Percentiles rank a stretch among this genome's conserved stretches.
These are phyloP conservation scores for Ictalurus furcatus DNA, from an alignment of 2,113 vertebrate genomes.

Conservation along the genomic window DNA sequence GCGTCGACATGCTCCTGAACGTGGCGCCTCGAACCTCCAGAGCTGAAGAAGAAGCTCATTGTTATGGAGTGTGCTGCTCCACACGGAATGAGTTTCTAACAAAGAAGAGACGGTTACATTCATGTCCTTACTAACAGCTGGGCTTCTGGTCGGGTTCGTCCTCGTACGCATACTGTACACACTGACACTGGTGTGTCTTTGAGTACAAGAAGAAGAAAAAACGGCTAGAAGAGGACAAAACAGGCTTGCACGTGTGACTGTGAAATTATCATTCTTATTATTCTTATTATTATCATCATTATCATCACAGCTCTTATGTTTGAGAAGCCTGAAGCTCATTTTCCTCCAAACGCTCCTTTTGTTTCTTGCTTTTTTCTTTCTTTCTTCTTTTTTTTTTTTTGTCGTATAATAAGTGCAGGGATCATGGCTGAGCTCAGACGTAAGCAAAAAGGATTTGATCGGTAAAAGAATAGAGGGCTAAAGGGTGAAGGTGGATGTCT, in stretches of 20 bases:
- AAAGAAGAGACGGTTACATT: neutral
- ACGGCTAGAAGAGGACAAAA: neutral
- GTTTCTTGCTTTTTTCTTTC: neutral
- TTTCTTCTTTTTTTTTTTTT: neutral
- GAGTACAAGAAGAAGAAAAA: slow-evolving; percentile 14
- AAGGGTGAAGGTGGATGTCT: neutral
- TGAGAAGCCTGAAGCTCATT: slow-evolving; percentile 47
- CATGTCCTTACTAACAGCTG: neutral
- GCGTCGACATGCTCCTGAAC: slow-evolving; percentile 7
- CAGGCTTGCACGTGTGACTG: slow-evolving; percentile 46
- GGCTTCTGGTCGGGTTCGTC: too few relatives aligned
- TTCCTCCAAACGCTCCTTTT: neutral
- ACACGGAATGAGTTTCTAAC: neutral
- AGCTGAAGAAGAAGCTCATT: slow-evolving; percentile 27
- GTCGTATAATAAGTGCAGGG: slow-evolving; percentile 52
- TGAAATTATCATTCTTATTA: slow-evolving; percentile 48
- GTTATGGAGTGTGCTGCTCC: slow-evolving; percentile 10
- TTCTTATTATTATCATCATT: slow-evolving; percentile 17
- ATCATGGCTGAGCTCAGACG: slow-evolving; percentile 54
- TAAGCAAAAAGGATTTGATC: neutral
- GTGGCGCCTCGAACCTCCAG: neutral
- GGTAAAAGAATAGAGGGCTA: neutral
- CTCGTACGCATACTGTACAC: neutral
- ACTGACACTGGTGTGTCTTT: neutral
- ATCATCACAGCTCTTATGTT: neutral